Evolutionary conservation across 1,140 invertebrate species (phyloP).

Genomic region (Drosophila ananassae): DNA sequence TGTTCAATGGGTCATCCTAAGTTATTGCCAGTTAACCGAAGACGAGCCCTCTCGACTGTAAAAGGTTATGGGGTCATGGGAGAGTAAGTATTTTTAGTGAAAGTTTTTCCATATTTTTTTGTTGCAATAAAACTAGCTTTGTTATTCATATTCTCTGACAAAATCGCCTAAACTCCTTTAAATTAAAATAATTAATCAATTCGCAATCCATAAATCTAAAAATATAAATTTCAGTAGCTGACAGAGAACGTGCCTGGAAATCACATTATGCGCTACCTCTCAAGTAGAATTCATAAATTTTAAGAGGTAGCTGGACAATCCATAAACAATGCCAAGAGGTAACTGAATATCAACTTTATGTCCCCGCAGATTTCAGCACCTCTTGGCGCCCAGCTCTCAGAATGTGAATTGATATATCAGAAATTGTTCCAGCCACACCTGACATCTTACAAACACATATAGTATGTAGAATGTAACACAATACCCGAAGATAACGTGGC

Average conservation of each 20-base stretch:
- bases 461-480: conserved; percentile 55
- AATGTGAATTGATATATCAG: conserved; percentile 68
- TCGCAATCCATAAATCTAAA: conserved; percentile 16
- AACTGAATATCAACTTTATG: conserved; percentile 6
- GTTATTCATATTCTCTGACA: no score
- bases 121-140: neutral
- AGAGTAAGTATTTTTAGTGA: conserved; percentile 30
- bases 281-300: conserved; percentile 30
- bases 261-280: conserved; percentile 20
- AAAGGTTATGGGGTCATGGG: conserved; percentile 35
- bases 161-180: neutral
- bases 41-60: conserved; percentile 15
- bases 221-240: conserved; percentile 35
- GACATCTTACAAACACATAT: conserved; percentile 54
- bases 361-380: conserved; percentile 18
- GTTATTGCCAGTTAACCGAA: conserved; percentile 21
- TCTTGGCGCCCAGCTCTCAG: conserved; percentile 22
- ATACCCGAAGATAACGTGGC: conserved; percentile 42
- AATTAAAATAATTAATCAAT: conserved; percentile 10
- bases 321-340: conserved; percentile 26
- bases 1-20: conserved; percentile 20
- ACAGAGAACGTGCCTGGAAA: conserved; percentile 53
- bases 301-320: conserved; percentile 18
- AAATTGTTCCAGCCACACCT: conserved; percentile 64
- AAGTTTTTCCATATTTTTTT: conserved; percentile 11